Evolutionary conservation across 2,888 invertebrate genomes (phyloP), one percentile per base, ranked within the genome.

Genomic region (Pterostichus madidus): DNA sequence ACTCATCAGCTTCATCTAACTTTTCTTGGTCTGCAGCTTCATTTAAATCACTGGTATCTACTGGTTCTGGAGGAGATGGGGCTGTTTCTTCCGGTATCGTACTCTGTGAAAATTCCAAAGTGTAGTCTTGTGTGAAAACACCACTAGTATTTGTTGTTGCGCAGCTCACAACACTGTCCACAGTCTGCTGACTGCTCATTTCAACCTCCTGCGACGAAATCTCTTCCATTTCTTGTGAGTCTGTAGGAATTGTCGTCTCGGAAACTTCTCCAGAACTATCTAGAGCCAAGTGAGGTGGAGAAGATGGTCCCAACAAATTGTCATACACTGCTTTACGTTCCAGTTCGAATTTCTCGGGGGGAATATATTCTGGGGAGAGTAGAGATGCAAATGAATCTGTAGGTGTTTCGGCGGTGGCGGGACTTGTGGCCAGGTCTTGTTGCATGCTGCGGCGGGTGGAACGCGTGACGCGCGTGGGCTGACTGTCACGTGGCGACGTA

Each of bases 241-340:
- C 39, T 39, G 35, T 44, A 32, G 46, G 24, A 76, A 49, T 44
- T 80, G 56, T 1, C n/a, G 11, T 71, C 8, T 64, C 56, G 10
- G 24, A 31, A 3, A 24, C 7, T 17, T 56, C 56, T 56, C 11
- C 59, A 7, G 73, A 10, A 32, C 39, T 52, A 13, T 17, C 52
- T 39, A 5, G 8, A 39, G 39, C 6, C 39, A 39, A 39, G 52
- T 35, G 59, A 39, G 39, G 56, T 2, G 88, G 88, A 13, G 87
- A 87, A 83, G 87, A 88, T 15, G 89, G 88, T 80, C 88, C 88
- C 32, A 90, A 85, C 75, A 90, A 86, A 85, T 89, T 90, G 84
- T 89, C 90, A 84, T 90, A 90, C 87, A 90, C 87, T 3, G 90
- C 90, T 84, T 88, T 89, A 2, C 90, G 87, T 86, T 91, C 90